Percentiles rank a stretch among this genome's conserved stretches.
Conservation (phyloP, 2,113 vertebrate genomes). For the Halichoeres trimaculatus region DNA sequence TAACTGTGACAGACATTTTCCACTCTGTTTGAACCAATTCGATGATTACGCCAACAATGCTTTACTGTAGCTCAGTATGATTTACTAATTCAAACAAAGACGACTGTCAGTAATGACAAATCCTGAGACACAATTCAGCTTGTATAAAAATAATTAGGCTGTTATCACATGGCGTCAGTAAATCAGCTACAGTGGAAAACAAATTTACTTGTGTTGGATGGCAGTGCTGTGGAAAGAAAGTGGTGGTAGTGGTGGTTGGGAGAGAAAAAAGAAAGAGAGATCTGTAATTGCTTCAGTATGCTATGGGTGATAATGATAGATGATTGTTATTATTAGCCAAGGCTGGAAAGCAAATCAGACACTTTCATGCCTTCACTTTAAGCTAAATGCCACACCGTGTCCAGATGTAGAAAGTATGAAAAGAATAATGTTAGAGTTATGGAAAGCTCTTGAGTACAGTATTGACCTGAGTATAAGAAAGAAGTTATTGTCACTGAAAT, state of each 20-base stretch:
- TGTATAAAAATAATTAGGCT: constrained; percentile 7
- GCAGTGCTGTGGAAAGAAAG: constrained; percentile 40
- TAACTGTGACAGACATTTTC: neutral
- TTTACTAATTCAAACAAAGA: constrained; percentile 2
- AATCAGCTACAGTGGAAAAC: constrained; percentile 29
- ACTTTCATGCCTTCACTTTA: neutral
- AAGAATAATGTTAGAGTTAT: neutral
- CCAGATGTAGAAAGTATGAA: neutral
- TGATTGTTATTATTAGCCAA: constrained; percentile 30
- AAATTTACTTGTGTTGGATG: constrained; percentile 24
- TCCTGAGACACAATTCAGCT: neutral
- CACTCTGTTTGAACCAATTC: neutral
- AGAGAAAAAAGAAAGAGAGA: constrained; percentile 3
- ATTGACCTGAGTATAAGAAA: too few relatives aligned
- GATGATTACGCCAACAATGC: neutral
- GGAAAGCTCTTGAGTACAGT: neutral
- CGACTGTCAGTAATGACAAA: neutral
- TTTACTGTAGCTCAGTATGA: neutral
- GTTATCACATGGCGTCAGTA: constrained; percentile 29
- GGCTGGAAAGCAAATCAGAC: constrained; percentile 23
- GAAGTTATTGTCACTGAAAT: too few relatives aligned
- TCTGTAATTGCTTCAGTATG: constrained; percentile 47
- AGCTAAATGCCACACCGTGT: neutral
- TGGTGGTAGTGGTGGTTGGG: constrained; percentile 5
- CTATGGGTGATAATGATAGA: constrained; percentile 29